phyloP scores from a whole-genome alignment of 2,797 vertebrate species.

The Psittacula derbiana region DNA sequence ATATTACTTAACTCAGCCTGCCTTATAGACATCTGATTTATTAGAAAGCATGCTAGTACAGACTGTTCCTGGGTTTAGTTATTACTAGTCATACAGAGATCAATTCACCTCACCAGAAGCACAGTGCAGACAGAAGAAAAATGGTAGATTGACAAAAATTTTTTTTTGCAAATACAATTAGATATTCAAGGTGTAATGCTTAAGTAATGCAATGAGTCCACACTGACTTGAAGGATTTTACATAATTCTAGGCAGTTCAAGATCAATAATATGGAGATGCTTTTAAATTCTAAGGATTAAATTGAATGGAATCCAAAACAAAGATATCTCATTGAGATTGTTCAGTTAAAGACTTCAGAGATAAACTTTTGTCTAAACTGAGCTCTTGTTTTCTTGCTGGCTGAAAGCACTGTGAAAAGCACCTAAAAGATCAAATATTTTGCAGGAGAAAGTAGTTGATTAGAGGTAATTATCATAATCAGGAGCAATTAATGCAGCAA shows the following conservation, averaged over 20 bases:
- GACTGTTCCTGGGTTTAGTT: not conserved
- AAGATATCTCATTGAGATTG: not conserved
- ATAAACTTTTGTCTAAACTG: not conserved
- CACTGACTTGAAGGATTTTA: not conserved
- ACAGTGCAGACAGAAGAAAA: not conserved
- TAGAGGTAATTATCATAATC: not conserved
- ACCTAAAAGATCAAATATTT: not conserved
- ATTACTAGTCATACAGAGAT: not conserved
- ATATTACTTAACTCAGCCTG: not conserved
- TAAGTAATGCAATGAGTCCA: not conserved
- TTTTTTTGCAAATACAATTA: not conserved
- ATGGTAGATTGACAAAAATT: not conserved
- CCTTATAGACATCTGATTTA: not conserved
- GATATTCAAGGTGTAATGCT: not conserved
- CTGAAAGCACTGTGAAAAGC: not conserved
- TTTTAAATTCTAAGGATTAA: not conserved
- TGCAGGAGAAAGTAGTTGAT: not conserved
- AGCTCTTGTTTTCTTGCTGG: not conserved
- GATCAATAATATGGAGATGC: not conserved
- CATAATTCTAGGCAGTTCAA: not conserved
- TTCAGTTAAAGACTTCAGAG: not conserved
- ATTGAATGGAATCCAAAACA: not conserved
- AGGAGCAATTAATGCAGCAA: not conserved
- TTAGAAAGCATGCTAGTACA: not conserved
- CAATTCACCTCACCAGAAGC: not conserved